Conservation (phyloP, 2,797 vertebrate species). For the Eulemur rubriventer region DNA sequence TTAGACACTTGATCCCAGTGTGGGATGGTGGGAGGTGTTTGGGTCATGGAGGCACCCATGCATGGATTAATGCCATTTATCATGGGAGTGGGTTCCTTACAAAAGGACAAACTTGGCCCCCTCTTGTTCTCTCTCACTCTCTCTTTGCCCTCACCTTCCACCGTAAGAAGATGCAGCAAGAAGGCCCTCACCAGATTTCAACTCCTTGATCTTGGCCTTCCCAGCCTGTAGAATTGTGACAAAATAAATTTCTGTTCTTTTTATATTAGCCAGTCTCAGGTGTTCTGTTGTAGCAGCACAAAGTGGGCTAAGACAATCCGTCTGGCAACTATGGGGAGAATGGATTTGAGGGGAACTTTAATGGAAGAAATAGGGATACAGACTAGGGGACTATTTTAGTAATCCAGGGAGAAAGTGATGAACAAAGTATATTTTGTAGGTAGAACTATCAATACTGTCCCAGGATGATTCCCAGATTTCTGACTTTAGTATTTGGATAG, state of each 20-base stretch:
- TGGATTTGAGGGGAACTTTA: not conserved
- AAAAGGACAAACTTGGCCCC: not conserved
- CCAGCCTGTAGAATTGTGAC: not conserved
- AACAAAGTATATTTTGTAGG: not conserved
- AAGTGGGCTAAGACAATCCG: not conserved
- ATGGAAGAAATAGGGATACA: not conserved
- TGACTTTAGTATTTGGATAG: not conserved
- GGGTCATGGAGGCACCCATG: no score
- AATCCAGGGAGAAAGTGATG: not conserved
- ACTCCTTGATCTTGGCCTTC: not conserved
- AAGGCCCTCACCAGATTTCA: not conserved
- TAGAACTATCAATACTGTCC: not conserved
- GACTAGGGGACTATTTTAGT: not conserved
- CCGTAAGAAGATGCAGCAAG: not conserved
- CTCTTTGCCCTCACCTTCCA: not conserved
- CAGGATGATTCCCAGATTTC: not conserved
- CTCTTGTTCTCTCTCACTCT: not conserved
- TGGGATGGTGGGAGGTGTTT: not conserved
- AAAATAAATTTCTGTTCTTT: not conserved
- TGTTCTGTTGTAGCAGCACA: not conserved
- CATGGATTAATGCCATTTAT: not conserved
- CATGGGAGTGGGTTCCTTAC: not conserved
- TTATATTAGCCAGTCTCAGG: not conserved
- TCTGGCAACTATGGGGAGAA: not conserved
- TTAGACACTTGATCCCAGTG: not conserved